Percentiles rank a stretch among this genome's conserved stretches.
phyloP scores from a whole-genome alignment of 2,888 invertebrate species.

The Eupithecia exiguata region DNA sequence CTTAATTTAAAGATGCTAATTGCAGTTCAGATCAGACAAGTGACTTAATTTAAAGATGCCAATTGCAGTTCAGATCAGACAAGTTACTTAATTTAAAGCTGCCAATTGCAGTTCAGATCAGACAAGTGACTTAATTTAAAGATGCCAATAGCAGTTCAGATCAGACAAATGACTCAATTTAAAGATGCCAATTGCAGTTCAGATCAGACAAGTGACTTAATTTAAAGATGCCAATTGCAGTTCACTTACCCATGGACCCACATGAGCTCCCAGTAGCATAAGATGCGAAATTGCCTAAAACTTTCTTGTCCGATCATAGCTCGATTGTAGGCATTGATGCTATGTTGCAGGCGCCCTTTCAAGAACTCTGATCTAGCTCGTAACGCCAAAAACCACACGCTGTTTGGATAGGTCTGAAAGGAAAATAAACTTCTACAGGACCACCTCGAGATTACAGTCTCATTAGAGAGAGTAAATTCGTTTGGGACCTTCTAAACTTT shows the following conservation, averaged over 20 bases:
- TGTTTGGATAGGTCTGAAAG: constrained; percentile 87
- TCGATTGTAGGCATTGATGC: constrained; percentile 88
- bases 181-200: background rate
- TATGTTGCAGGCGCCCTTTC: constrained; percentile 89
- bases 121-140: background rate
- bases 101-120: background rate
- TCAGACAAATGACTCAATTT: no score
- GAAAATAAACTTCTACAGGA: constrained; percentile 31
- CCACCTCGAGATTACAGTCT: no score
- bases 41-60: no score
- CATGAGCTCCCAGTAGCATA: constrained; percentile 97
- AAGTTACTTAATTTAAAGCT: background rate
- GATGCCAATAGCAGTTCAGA: background rate
- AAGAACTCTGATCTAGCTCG: constrained; percentile 93
- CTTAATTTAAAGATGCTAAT: no score
- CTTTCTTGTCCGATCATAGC: constrained; percentile 92
- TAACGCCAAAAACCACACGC: constrained; percentile 96
- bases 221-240: background rate
- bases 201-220: background rate
- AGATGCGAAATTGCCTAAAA: constrained; percentile 96
- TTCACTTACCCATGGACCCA: constrained; percentile 91
- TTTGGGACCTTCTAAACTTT: no score
- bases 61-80: no score
- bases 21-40: no score
- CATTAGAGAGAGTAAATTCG: no score